These are phyloP conservation scores for Nomada lathburiana DNA, from an alignment of 2,888 invertebrate species.

Conservation along the genomic window DNA sequence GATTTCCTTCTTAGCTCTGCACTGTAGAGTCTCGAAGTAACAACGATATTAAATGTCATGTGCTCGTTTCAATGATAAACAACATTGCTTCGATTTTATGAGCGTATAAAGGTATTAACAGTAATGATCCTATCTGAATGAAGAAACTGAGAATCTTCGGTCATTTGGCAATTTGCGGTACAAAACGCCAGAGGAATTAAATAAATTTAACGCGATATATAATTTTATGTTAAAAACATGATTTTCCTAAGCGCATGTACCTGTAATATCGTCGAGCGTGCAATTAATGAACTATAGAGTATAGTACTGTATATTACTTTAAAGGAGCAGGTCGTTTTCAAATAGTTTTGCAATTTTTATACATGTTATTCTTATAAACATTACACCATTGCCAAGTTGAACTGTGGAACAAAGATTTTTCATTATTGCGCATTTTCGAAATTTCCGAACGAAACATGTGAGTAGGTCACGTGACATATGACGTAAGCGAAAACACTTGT, in stretches of 20 bases:
- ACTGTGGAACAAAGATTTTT: neutral
- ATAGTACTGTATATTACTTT: no score
- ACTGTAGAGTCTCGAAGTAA: neutral
- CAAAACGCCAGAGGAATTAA: no score
- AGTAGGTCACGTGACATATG: neutral
- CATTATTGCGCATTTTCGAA: neutral
- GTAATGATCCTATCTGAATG: neutral
- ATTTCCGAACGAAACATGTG: neutral
- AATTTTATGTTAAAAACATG: neutral
- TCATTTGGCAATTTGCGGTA: no score
- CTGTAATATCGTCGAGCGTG: no score
- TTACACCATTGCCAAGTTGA: neutral
- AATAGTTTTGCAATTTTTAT: neutral
- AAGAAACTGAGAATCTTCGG: no score
- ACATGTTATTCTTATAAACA: neutral
- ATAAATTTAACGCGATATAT: neutral
- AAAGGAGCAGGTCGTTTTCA: neutral
- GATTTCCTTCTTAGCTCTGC: neutral
- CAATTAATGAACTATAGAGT: no score
- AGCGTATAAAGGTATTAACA: neutral
- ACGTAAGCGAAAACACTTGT: neutral
- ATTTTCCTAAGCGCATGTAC: no score
- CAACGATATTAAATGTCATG: neutral
- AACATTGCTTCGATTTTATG: neutral
- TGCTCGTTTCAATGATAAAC: neutral